Evolutionary conservation across 2,888 invertebrate genomes (phyloP).

Genomic region (Polyommatus icarus): DNA sequence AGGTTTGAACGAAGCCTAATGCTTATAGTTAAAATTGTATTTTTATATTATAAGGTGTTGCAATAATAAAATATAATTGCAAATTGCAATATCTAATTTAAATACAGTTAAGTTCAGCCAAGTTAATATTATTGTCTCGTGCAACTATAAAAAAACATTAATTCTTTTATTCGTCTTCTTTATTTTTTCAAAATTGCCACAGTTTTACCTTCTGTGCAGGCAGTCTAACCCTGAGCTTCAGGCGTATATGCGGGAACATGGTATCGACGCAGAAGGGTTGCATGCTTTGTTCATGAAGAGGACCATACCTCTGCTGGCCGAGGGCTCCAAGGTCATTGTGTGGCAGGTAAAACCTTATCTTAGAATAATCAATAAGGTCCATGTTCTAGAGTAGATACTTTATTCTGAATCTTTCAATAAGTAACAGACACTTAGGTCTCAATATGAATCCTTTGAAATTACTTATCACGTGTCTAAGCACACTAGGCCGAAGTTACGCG

Average conservation of each 20-base stretch:
- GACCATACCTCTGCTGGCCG: slow-evolving; percentile 55
- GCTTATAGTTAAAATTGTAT: no score
- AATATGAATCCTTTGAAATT: background rate
- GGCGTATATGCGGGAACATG: slow-evolving; percentile 56
- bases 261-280: slow-evolving; percentile 50
- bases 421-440: background rate
- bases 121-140: no score
- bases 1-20: no score
- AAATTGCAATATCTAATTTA: no score
- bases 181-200: background rate
- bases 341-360: slow-evolving; percentile 58
- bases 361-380: background rate
- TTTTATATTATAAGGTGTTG: no score
- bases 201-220: slow-evolving; percentile 48
- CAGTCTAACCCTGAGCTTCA: slow-evolving; percentile 56
- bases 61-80: no score
- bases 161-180: background rate
- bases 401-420: no score
- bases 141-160: no score
- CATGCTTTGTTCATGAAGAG: slow-evolving; percentile 63
- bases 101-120: no score
- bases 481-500: no score
- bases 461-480: no score
- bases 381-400: no score
- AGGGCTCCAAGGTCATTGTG: slow-evolving; percentile 54